phyloP scores from a whole-genome alignment of 2,888 invertebrate genomes.

The Nesidiocoris tenuis region DNA sequence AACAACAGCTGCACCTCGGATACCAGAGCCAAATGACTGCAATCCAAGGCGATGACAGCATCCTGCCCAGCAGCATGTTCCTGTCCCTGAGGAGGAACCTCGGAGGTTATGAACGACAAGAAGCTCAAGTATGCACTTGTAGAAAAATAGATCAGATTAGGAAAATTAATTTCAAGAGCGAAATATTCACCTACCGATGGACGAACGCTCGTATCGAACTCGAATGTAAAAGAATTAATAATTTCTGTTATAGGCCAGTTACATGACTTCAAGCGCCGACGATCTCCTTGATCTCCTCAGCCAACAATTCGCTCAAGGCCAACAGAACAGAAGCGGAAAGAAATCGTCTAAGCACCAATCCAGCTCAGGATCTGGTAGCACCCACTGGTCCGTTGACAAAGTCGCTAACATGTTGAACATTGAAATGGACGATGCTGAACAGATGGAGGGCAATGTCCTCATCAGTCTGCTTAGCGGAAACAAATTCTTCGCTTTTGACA shows the following conservation, averaged over 20 bases:
- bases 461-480: slow-evolving; percentile 57
- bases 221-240: no score
- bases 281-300: slow-evolving; percentile 52
- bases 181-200: slow-evolving; percentile 47
- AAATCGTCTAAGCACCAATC: slow-evolving; percentile 6
- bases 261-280: slow-evolving; percentile 53
- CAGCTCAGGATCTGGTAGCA: neutral
- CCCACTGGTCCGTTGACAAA: slow-evolving; percentile 59
- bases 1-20: slow-evolving; percentile 53
- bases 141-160: no score
- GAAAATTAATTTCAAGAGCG: slow-evolving; percentile 48
- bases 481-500: slow-evolving; percentile 60
- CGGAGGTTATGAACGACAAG: slow-evolving; percentile 54
- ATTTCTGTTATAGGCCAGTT: slow-evolving; percentile 33
- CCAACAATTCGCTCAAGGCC: slow-evolving; percentile 45
- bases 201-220: no score
- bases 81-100: slow-evolving; percentile 52
- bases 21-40: slow-evolving; percentile 55
- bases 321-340: neutral
- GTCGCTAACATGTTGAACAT: slow-evolving; percentile 63
- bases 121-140: slow-evolving; percentile 50
- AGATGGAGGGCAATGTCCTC: slow-evolving; percentile 62
- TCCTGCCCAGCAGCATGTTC: slow-evolving; percentile 58
- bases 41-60: slow-evolving; percentile 62
- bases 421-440: slow-evolving; percentile 58